Evolutionary conservation across 2,113 vertebrate species (phyloP), one percentile per base, ranked within the genome.

Genomic region (Nansenia antarctica): DNA sequence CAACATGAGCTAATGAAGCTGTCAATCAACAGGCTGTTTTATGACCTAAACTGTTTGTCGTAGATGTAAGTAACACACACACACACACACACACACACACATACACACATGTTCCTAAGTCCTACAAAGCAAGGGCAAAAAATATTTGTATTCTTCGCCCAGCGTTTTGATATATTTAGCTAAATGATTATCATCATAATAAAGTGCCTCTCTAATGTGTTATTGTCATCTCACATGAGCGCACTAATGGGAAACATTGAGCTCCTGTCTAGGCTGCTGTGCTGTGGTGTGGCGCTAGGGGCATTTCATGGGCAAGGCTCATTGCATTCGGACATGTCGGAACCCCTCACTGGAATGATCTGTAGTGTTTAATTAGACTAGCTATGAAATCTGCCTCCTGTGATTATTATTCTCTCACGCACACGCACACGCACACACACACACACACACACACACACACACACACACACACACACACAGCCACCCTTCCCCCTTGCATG

Each of bases 1-100:
- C n/a, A n/a, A n/a, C 55, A 2, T 27, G 29, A 2, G 61, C 69
- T 78, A 62, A 85, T 77, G 62, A 72, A 83, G 77, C 83, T 82
- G 82, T 85, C 79, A 81, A 5, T 70, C 65, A 24, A 15, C 57
- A 20, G 11, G 11, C 27, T 11, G 27, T 57, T 57, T 5, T 4
- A 57, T 57, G 9, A 14, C 22, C 24, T 24, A 7, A 27, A 12
- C 9, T 22, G 54, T 30, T 29, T 5, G 54, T 18, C 27, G 22
- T 30, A 12, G 54, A 18, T 57, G 15, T 29, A 8, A 20, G 45
- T 29, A 54, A 54, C 52, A 12, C 24, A 54, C 52, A 53, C 22
- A n/a, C 7, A 53, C 37, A 42, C 39, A 42, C 39, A 42, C 3
- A 11, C 1, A 11, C 14, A 42, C 18, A 18, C 18, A 42, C 39